Base-by-base conservation (phyloP, 2,797 vertebrate species). In the Muscicapa striata region DNA sequence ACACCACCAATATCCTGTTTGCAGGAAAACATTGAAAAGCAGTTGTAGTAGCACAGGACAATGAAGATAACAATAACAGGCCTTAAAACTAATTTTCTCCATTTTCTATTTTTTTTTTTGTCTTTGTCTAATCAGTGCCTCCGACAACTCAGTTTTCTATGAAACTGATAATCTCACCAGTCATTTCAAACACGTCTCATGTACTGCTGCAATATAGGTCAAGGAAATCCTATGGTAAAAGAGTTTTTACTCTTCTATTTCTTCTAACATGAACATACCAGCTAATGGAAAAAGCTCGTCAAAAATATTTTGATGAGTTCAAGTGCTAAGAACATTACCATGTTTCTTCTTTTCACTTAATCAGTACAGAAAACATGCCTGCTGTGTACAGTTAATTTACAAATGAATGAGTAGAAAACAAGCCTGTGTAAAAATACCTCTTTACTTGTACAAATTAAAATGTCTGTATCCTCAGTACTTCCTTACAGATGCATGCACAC, bases 331-430 rank as follows among this genome's bases (percentile, higher is more conserved):
- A 73, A 45, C 21, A 34, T 86, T 41, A 38, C 16, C 1, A 4
- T 55, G 32, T 86, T 88, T 94, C 59, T 70, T 29, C n/a, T 96
- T 86, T 81, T 93, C 34, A 43, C 63, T 76, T 93, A 49, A 57
- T 61, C 45, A n/a, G 38, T 57, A 84, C 46, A 89, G 54, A 91
- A 93, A 82, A 63, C 19, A 69, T 49, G 38, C 21, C 29, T 46
- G 20, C 40, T 81, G 15, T 16, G 19, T 66, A 49, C 2, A 3
- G 49, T 64, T 87, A 66, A 74, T 90, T 87, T 89, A 59, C 27
- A 77, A 94, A 70, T 59, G 52, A 82, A 67, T 54, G 17, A 76
- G 68, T 18, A 26, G 41, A 76, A 94, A 93, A 82, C 52, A 92
- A 85, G n/a, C 27, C 38, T 74, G 27, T 34, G 13, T 67, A 34